Percentiles rank a stretch among this genome's conserved stretches.
phyloP scores from a whole-genome alignment of 2,797 vertebrate genomes.

The Cynodonichthys magdalenae region DNA sequence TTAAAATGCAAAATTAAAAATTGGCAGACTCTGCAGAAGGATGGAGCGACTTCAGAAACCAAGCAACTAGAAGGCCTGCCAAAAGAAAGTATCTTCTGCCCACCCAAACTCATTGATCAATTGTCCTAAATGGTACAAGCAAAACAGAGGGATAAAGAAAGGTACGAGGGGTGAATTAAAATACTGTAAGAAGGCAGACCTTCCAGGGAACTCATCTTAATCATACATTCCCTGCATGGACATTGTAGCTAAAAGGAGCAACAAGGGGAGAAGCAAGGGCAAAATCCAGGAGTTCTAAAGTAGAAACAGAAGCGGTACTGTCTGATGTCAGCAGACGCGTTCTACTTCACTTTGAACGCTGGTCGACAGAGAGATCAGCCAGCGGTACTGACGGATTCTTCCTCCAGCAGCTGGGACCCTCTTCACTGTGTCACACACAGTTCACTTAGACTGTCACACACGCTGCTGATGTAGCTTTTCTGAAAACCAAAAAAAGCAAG shows the following conservation, averaged over 20 bases:
- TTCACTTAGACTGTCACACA: slow-evolving; percentile 11
- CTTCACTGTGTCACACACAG: slow-evolving; percentile 10
- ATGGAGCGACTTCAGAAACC: slow-evolving; percentile 5
- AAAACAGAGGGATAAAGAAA: slow-evolving; percentile 41
- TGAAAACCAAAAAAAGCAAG: slow-evolving; percentile 8
- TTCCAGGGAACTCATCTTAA: slow-evolving; percentile 32
- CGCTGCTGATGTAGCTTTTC: background rate
- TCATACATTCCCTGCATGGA: slow-evolving; percentile 27
- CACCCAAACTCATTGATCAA: slow-evolving; percentile 31
- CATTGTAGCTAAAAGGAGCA: background rate
- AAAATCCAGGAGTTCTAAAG: slow-evolving; percentile 21
- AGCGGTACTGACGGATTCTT: slow-evolving; percentile 7
- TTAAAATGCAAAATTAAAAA: slow-evolving; percentile 1
- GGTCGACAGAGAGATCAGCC: slow-evolving; percentile 28
- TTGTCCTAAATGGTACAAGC: slow-evolving; percentile 29
- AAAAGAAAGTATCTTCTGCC: slow-evolving; percentile 10
- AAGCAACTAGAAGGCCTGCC: slow-evolving; percentile 18
- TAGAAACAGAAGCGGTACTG: slow-evolving; percentile 28
- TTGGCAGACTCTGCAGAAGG: background rate
- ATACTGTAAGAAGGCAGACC: slow-evolving; percentile 11
- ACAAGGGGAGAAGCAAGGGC: slow-evolving; percentile 29
- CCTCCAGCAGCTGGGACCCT: slow-evolving; percentile 32
- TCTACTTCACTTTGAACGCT: slow-evolving; percentile 18
- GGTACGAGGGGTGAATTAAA: slow-evolving; percentile 22
- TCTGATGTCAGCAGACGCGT: slow-evolving; percentile 29